phyloP scores from a whole-genome alignment of 2,888 invertebrate genomes.

The Watsonalla binaria region DNA sequence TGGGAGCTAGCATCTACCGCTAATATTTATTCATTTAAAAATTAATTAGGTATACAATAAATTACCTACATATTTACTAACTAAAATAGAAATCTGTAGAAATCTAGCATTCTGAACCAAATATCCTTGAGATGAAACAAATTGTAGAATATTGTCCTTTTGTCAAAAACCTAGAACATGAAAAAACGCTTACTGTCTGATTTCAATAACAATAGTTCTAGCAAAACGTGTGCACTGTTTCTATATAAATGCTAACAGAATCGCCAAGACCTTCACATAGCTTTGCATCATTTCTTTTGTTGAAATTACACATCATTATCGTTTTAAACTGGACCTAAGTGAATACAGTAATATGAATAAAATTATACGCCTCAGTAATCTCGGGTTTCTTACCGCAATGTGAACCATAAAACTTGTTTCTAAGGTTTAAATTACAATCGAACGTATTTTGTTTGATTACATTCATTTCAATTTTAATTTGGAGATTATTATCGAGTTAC shows the following conservation, averaged over 20 bases:
- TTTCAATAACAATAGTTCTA: constrained; percentile 60
- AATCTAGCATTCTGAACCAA: not conserved
- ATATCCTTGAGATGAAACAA: not conserved
- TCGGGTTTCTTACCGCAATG: not conserved
- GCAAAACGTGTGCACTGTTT: constrained; percentile 45
- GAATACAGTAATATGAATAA: not conserved
- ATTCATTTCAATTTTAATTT: not conserved
- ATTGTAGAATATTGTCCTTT: constrained; percentile 1
- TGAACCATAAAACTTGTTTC: not conserved
- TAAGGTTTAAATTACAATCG: not conserved
- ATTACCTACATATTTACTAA: too few relatives aligned
- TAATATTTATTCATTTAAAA: not conserved
- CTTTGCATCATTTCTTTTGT: constrained; percentile 47
- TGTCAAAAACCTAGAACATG: constrained; percentile 14
- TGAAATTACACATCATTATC: constrained; percentile 27
- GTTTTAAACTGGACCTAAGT: constrained; percentile 17
- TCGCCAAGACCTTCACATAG: constrained; percentile 54
- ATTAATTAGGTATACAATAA: too few relatives aligned
- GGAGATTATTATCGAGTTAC: not conserved
- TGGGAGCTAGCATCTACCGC: not conserved
- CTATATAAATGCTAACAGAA: constrained; percentile 41
- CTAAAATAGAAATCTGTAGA: not conserved
- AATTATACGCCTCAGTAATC: not conserved
- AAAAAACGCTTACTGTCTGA: constrained; percentile 41
- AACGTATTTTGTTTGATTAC: not conserved